A percentile compares a stretch with the other conserved stretches of the same genome.
These are phyloP conservation scores for Euzophera pinguis DNA, from an alignment of 2,888 invertebrate genomes.

Conservation along the genomic window DNA sequence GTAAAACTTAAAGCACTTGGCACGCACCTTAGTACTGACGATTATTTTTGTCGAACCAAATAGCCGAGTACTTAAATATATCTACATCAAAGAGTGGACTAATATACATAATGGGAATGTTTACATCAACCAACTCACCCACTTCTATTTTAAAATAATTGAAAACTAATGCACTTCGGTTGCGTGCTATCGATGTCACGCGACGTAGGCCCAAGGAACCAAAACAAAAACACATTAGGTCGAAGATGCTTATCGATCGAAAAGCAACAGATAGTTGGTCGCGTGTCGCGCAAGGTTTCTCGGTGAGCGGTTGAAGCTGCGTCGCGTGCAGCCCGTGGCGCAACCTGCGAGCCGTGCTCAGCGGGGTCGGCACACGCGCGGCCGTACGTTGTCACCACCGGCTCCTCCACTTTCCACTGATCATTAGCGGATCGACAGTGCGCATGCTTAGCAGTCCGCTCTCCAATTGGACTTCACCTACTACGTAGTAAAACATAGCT, in stretches of 20 bases:
- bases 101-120: too few species aligned
- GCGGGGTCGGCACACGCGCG: too few species aligned
- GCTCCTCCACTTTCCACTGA: neutral
- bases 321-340: conserved; percentile 6
- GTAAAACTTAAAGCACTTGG: too few species aligned
- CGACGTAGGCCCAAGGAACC: conserved; percentile 30
- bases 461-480: neutral
- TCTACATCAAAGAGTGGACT: too few species aligned
- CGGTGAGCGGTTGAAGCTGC: conserved; percentile 8
- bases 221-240: conserved; percentile 54
- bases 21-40: too few species aligned
- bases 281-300: conserved; percentile 1
- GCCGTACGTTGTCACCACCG: too few species aligned
- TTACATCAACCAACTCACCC: too few species aligned
- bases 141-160: too few species aligned
- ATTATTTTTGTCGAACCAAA: too few species aligned
- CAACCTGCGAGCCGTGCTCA: neutral
- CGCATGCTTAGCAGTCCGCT: conserved; percentile 32
- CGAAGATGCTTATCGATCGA: conserved; percentile 42
- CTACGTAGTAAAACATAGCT: neutral
- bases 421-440: conserved; percentile 19
- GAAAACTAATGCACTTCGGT: too few species aligned
- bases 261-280: conserved; percentile 46
- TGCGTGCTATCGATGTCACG: neutral
- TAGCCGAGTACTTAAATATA: too few species aligned